Evolutionary conservation across 2,797 vertebrate species (phyloP), one percentile per base, ranked within the genome.

Genomic region (Acanthurus lineatus): DNA sequence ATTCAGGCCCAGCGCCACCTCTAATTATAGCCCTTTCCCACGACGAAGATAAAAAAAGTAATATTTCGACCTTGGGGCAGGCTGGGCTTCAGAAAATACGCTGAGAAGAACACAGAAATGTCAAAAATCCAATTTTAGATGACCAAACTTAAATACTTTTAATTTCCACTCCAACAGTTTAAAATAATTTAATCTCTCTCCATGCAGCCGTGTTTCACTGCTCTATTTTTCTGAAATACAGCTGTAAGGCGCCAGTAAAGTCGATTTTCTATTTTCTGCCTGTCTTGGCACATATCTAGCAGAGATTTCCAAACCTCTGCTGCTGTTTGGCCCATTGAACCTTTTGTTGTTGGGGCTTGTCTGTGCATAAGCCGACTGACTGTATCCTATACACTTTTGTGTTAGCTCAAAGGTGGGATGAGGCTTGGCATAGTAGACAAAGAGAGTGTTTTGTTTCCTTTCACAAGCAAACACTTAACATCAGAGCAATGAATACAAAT

Each of bases 401-500:
- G 22, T 78, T 77, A 86, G 82, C 83, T 77, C 85, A 65, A 63
- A 85, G 77, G 82, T 90, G 83, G 87, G 80, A 86, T 66, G 79
- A 86, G 76, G 82, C 73, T 87, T 73, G 86, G 79, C 75, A 69
- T 76, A 32, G 79, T n/a, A 79, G 86, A 94, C 91, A 92, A 92
- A 93, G 92, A 82, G 77, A 85, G 84, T 66, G 84, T 91, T 92
- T 81, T 93, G 59, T 92, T 91, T 90, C 82, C 77, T 88, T 94
- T 94, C 87, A 89, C 82, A 86, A 87, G 80, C 85, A 92, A 91
- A 94, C 92, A 93, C 93, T 94, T 93, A 93, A 94, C 92, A 95
- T 95, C 94, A 94, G 93, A 94, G 92, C 86, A 82, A 90, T 83
- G 92, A 92, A 93, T 92, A 87, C 85, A 91, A 94, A 93, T 92